A percentile compares a stretch with the other conserved stretches of the same genome.
These are phyloP conservation scores for Abscondita cerata DNA, from an alignment of 2,888 invertebrate species.

Conservation along the genomic window DNA sequence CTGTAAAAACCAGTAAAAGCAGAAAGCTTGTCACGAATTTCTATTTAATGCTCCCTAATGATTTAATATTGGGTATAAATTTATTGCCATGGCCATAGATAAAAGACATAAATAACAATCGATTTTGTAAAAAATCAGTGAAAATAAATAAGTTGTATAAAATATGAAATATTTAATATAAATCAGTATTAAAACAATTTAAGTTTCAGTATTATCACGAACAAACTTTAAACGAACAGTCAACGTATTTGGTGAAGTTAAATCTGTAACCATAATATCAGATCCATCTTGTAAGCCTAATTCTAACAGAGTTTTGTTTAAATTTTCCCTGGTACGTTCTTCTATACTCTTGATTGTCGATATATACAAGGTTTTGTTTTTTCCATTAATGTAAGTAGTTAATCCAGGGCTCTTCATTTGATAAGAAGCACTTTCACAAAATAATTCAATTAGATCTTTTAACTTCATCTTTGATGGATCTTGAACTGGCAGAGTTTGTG, in stretches of 20 bases:
- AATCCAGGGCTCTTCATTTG: constrained; percentile 94
- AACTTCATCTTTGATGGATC: constrained; percentile 72
- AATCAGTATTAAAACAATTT: too few relatives aligned
- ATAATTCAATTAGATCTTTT: constrained; percentile 80
- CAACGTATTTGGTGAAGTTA: constrained; percentile 84
- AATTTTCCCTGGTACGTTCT: constrained; percentile 85
- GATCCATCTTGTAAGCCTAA: constrained; percentile 84
- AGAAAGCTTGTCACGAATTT: too few relatives aligned
- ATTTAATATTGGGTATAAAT: too few relatives aligned
- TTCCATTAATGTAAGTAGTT: constrained; percentile 81
- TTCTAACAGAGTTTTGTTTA: constrained; percentile 85
- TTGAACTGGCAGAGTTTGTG: constrained; percentile 69
- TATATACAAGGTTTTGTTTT: constrained; percentile 93
- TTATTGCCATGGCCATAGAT: too few relatives aligned
- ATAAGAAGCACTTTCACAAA: constrained; percentile 78
- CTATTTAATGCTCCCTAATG: too few relatives aligned
- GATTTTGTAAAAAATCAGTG: too few relatives aligned
- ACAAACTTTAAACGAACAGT: constrained; percentile 76
- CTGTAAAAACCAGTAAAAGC: too few relatives aligned
- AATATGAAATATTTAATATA: too few relatives aligned
- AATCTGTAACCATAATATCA: constrained; percentile 90
- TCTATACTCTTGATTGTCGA: constrained; percentile 91
- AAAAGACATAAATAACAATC: too few relatives aligned
- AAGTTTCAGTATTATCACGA: constrained; percentile 54
- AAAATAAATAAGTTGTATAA: too few relatives aligned